phyloP scores from a whole-genome alignment of 2,113 vertebrate species.

The Eleginops maclovinus region DNA sequence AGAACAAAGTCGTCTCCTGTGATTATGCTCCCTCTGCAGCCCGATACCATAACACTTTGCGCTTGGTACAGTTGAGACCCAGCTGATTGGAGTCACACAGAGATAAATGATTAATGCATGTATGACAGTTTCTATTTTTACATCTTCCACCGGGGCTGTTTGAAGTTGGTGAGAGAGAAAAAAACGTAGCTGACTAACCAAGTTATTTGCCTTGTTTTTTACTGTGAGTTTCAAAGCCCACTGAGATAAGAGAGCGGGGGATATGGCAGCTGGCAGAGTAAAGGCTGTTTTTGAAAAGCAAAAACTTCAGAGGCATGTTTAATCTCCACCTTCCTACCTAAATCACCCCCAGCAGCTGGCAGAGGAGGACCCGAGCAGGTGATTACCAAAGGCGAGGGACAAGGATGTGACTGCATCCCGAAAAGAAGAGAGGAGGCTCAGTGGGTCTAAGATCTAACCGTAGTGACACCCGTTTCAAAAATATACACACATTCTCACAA shows the following conservation, averaged over 20 bases:
- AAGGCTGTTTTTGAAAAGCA: conserved; percentile 63
- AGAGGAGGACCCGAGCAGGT: conserved; percentile 57
- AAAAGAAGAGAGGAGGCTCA: conserved; percentile 11
- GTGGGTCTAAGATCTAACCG: conserved; percentile 18
- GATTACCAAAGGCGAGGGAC: conserved; percentile 51
- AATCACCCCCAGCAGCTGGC: conserved; percentile 62
- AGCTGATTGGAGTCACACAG: conserved; percentile 58
- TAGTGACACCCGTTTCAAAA: conserved; percentile 23
- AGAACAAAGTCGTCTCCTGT: conserved; percentile 66
- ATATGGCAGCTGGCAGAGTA: conserved; percentile 65
- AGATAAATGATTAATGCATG: conserved; percentile 69
- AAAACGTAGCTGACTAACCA: conserved; percentile 21
- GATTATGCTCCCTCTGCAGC: conserved; percentile 56
- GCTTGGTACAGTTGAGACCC: conserved; percentile 47
- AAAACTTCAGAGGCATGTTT: conserved; percentile 74
- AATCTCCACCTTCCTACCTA: conserved; percentile 68
- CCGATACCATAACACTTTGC: conserved; percentile 58
- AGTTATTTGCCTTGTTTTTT: conserved; percentile 68
- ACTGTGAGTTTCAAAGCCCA: conserved; percentile 50
- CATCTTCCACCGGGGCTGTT: conserved; percentile 39
- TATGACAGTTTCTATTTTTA: conserved; percentile 70
- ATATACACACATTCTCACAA: background rate
- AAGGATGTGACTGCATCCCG: conserved; percentile 24
- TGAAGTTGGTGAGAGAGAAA: conserved; percentile 40
- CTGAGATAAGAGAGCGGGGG: conserved; percentile 53